Conservation (phyloP, 2,888 invertebrate genomes). For the Phalera bucephala region DNA sequence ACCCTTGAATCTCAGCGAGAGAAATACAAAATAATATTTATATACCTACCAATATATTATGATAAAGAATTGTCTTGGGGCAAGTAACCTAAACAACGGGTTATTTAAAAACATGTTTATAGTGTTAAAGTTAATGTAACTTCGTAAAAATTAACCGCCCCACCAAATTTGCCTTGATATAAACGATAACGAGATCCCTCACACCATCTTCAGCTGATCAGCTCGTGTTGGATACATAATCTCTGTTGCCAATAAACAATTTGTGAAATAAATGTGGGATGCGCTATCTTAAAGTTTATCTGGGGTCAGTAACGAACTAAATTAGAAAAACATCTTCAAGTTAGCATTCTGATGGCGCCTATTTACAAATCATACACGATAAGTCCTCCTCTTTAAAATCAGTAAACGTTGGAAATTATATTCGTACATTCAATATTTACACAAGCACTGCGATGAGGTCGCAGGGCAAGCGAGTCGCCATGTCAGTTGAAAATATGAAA, state of each 20-base stretch:
- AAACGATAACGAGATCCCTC: slow-evolving; percentile 13
- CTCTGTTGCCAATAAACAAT: slow-evolving; percentile 45
- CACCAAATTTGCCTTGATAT: slow-evolving; percentile 1
- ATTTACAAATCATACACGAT: slow-evolving; percentile 39
- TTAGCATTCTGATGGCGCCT: slow-evolving; percentile 60
- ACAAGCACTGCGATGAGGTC: slow-evolving; percentile 7
- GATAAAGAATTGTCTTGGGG: too few species aligned
- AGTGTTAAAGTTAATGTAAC: too few species aligned
- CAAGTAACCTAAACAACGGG: too few species aligned
- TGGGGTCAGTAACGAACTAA: slow-evolving; percentile 63
- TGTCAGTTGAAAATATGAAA: background rate
- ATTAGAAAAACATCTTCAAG: slow-evolving; percentile 61
- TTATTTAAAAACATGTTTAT: too few species aligned
- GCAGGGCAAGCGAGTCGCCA: slow-evolving; percentile 8
- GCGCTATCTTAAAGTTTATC: slow-evolving; percentile 66
- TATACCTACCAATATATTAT: too few species aligned
- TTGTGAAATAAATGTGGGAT: slow-evolving; percentile 52
- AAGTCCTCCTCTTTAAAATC: slow-evolving; percentile 23
- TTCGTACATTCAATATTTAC: slow-evolving; percentile 14
- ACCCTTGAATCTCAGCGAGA: too few species aligned
- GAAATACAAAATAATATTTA: too few species aligned
- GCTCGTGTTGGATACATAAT: slow-evolving; percentile 42
- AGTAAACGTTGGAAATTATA: slow-evolving; percentile 31
- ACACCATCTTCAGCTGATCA: slow-evolving; percentile 41
- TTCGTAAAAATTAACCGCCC: background rate